Base-by-base conservation (phyloP, 1,140 invertebrate species). In the Augochlora pura region DNA sequence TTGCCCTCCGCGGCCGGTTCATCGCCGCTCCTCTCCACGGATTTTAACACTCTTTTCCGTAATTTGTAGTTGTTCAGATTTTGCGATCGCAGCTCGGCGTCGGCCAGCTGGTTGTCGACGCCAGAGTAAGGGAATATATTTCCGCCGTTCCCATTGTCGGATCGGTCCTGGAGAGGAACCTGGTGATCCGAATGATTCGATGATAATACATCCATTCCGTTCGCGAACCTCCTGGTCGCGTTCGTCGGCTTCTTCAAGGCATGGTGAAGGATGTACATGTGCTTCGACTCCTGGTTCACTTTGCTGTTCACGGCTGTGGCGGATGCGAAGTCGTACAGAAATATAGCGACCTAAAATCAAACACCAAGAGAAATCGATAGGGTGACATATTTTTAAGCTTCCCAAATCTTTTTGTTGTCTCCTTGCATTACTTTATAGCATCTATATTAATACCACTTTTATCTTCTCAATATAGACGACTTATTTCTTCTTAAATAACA, bases 281-380 rank as follows among this genome's bases (percentile, higher is more conserved):
- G 91, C 76, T 92, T 92, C 0, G 91, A 91, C 67, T 93, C 92
- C 65, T 93, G 92, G 72, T 80, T 88, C 12, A 88, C 85, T 84
- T 89, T 92, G 57, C 88, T 90, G 52, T 84, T 88, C 3, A 87
- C 78, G 16, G 91, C 88, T 10, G 91, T 90, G 23, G 88, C 91
- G 8, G 91, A 92, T 18, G 92, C 88, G 64, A 93, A 92, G 54
- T 93, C 92, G 83, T 93, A 93, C 14, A 92, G 81, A 69, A 93
- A 93, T 83, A 93, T 91, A 9, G 86, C 92, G n/a, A 92, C 88
- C 92, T 93, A 67, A 0, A 10, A 67, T 21, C 16, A 1, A 14
- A 63, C 46, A 25, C 25, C 23, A 6, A 6, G 14, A 16, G 27
- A 8, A 0, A 5, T 18, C 4, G 1, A 52, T n/a, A n/a, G n/a